Conservation (phyloP, 1,140 invertebrate species). For the Drosophila quadrilineata region DNA sequence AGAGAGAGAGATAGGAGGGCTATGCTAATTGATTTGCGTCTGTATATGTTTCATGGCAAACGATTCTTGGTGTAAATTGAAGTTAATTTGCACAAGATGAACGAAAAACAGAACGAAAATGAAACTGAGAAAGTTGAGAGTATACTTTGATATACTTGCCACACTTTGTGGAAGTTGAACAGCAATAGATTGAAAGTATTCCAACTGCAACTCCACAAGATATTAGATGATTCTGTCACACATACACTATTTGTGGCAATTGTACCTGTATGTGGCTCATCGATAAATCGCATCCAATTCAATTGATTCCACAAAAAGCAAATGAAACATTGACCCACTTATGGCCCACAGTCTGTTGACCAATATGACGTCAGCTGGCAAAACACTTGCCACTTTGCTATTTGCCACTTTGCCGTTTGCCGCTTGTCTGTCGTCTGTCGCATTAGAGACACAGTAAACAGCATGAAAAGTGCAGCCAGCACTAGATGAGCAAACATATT, state of each 20-base stretch:
- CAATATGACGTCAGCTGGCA: conserved; percentile 57
- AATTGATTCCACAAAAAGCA: conserved; percentile 57
- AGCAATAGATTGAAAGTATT: conserved; percentile 36
- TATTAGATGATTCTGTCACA: not conserved
- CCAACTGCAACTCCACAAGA: not conserved
- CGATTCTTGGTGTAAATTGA: conserved; percentile 56
- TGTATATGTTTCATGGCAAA: conserved; percentile 6
- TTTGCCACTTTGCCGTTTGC: not conserved
- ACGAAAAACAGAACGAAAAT: conserved; percentile 34
- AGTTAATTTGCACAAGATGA: conserved; percentile 65
- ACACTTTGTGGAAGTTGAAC: not conserved
- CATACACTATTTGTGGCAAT: not conserved
- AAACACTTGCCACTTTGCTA: not conserved
- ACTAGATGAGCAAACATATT: conserved; percentile 43
- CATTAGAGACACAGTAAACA: not conserved
- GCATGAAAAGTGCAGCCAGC: conserved; percentile 51
- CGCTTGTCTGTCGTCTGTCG: not conserved
- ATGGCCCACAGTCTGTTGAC: conserved; percentile 46
- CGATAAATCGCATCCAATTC: conserved; percentile 46
- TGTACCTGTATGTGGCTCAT: not conserved
- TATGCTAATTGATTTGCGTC: conserved; percentile 62
- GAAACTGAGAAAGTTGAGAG: not conserved
- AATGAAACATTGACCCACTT: conserved; percentile 67
- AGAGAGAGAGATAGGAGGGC: not conserved
- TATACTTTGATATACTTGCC: too few relatives aligned